Conservation (phyloP, 2,113 vertebrate genomes). For the Eudorcas thomsonii region DNA sequence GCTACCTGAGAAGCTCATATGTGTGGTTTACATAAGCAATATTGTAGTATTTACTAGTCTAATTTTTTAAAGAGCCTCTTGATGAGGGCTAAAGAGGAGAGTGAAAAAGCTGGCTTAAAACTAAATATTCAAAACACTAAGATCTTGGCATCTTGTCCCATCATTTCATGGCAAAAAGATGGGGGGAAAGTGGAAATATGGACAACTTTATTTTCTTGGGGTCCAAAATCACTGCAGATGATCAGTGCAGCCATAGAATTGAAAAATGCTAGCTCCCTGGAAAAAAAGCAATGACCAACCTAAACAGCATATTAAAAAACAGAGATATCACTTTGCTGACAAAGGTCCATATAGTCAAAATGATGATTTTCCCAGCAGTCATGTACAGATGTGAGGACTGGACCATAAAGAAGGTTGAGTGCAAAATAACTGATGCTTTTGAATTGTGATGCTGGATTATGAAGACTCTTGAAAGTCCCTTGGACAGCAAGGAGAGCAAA, state of each 20-base stretch:
- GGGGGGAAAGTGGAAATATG: background rate
- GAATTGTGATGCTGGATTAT: background rate
- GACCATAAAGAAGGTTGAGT: background rate
- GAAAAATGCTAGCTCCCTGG: background rate
- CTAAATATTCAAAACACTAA: background rate
- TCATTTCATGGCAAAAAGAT: background rate
- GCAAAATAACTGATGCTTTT: background rate
- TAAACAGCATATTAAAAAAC: background rate
- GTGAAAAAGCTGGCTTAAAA: background rate
- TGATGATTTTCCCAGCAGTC: background rate
- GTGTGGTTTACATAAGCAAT: background rate
- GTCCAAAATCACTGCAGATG: background rate
- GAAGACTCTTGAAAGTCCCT: background rate
- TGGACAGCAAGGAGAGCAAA: background rate
- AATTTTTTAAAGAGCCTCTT: background rate
- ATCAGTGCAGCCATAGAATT: background rate
- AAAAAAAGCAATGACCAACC: background rate
- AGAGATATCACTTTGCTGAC: background rate
- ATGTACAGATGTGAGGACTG: background rate
- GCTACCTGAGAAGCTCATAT: background rate
- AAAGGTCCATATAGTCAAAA: background rate
- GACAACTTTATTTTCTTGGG: background rate
- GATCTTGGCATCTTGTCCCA: background rate
- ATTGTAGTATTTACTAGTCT: background rate
- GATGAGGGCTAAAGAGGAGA: background rate